Conservation (phyloP, 2,888 invertebrate species). For the Chaetoderma sp. region DNA sequence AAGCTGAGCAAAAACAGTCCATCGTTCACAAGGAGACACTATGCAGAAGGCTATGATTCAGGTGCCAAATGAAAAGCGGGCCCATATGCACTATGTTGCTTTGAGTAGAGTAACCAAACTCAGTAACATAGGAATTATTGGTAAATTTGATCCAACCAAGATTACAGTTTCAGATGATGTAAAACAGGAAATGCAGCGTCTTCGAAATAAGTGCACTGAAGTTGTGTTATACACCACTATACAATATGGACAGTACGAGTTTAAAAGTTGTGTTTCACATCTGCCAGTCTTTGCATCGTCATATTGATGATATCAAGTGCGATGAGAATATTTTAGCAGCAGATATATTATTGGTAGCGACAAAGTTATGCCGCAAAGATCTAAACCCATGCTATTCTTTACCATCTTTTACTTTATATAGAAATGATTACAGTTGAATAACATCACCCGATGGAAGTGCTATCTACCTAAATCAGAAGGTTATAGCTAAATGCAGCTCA, state of each 20-base stretch:
- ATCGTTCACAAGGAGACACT: slow-evolving; percentile 32
- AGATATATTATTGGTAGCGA: slow-evolving; percentile 7
- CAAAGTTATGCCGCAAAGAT: slow-evolving; percentile 6
- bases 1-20: slow-evolving; percentile 26
- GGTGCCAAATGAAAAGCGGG: not conserved
- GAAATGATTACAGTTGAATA: too few species aligned
- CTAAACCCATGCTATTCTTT: too few species aligned
- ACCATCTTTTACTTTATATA: too few species aligned
- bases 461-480: too few species aligned
- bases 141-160: too few species aligned
- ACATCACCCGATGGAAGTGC: too few species aligned
- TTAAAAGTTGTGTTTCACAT: slow-evolving; percentile 11
- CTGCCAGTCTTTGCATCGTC: slow-evolving; percentile 10
- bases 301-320: slow-evolving; percentile 12
- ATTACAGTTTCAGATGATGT: too few species aligned
- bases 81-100: slow-evolving; percentile 32
- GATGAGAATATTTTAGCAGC: slow-evolving; percentile 2
- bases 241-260: too few species aligned
- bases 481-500: too few species aligned
- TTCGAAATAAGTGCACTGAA: too few species aligned
- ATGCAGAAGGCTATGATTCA: slow-evolving; percentile 17
- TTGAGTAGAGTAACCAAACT: slow-evolving; percentile 2
- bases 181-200: too few species aligned
- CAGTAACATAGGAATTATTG: slow-evolving; percentile 12
- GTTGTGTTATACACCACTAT: too few species aligned